Evolutionary conservation across 2,888 invertebrate species (phyloP).

Genomic region (Lissonota sp.): DNA sequence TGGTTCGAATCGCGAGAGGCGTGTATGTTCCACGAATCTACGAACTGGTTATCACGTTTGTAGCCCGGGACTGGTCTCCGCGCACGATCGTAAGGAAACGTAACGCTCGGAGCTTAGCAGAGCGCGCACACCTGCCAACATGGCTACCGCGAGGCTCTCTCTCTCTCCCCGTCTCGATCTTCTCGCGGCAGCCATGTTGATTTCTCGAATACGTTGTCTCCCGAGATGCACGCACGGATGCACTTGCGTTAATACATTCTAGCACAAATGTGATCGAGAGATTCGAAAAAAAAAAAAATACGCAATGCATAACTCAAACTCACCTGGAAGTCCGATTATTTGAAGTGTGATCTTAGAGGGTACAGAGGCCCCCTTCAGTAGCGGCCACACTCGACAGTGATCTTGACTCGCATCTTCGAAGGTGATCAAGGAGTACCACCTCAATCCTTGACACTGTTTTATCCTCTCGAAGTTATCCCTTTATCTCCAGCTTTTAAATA

Average conservation of each 20-base stretch:
- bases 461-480: conserved; percentile 49
- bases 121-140: conserved; percentile 83
- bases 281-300: not conserved
- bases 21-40: conserved; percentile 70
- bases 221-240: conserved; percentile 37
- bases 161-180: conserved; percentile 78
- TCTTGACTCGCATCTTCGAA: conserved; percentile 68
- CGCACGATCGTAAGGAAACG: conserved; percentile 54
- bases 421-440: conserved; percentile 67
- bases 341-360: conserved; percentile 45
- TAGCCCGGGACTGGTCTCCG: conserved; percentile 17
- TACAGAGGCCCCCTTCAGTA: conserved; percentile 54
- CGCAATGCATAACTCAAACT: conserved; percentile 36
- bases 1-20: conserved; percentile 47
- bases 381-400: conserved; percentile 62
- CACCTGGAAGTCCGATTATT: conserved; percentile 65
- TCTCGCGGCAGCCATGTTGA: conserved; percentile 82
- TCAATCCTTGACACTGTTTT: conserved; percentile 62
- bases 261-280: not conserved
- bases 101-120: conserved; percentile 56
- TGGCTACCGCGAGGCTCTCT: conserved; percentile 83
- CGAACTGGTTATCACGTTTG: conserved; percentile 73
- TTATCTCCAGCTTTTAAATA: too few species aligned
- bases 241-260: not conserved
- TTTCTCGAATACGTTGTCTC: conserved; percentile 76